Conservation (phyloP, 1,140 invertebrate species). For the Drosophila pseudoobscura region DNA sequence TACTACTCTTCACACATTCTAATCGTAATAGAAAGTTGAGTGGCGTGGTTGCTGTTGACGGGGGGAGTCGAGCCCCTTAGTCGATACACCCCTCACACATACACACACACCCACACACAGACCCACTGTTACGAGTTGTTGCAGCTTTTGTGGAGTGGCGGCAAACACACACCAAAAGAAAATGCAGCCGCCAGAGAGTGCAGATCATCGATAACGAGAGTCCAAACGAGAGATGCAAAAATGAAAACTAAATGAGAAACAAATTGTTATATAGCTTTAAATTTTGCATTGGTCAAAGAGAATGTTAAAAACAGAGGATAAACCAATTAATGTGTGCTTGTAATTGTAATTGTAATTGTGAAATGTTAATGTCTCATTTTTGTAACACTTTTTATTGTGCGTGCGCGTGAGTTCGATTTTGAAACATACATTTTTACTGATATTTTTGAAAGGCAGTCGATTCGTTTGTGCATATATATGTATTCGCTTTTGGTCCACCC, state of each 20-base stretch:
- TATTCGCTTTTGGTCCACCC: conserved; percentile 58
- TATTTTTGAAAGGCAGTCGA: conserved; percentile 42
- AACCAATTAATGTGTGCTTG: conserved; percentile 63
- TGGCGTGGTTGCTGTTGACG: not conserved
- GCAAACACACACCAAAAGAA: not conserved
- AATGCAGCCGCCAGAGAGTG: conserved; percentile 15
- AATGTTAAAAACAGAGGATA: conserved; percentile 29
- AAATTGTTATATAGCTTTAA: conserved; percentile 67
- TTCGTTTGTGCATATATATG: conserved; percentile 38
- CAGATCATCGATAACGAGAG: conserved; percentile 20
- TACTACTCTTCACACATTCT: conserved; percentile 19
- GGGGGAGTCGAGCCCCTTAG: conserved; percentile 1
- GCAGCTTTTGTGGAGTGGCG: conserved; percentile 14
- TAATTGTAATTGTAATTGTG: conserved; percentile 77
- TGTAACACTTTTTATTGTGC: conserved; percentile 40
- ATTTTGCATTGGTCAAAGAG: conserved; percentile 42
- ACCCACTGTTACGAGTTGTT: conserved; percentile 19
- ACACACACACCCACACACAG: too few relatives aligned
- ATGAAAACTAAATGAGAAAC: conserved; percentile 29
- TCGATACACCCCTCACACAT: conserved; percentile 1
- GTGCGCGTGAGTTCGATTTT: conserved; percentile 27
- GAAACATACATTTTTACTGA: conserved; percentile 47
- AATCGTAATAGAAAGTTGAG: conserved; percentile 29
- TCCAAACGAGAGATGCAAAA: conserved; percentile 34
- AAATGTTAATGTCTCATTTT: conserved; percentile 50